Conservation (phyloP, 2,797 vertebrate genomes). For the Neostethus bicornis region DNA sequence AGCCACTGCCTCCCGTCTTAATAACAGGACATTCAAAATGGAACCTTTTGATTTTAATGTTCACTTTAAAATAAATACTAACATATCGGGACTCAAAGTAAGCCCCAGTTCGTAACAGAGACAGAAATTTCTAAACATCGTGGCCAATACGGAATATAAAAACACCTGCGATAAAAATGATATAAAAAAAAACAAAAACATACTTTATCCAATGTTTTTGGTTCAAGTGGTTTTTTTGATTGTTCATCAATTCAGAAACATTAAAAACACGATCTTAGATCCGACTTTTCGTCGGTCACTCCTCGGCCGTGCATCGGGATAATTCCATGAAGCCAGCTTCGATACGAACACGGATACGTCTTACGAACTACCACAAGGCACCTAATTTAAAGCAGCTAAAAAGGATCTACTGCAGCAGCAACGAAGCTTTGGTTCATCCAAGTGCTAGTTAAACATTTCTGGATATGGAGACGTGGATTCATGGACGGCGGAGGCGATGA, state of each 20-base stretch:
- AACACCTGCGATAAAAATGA: constrained; percentile 40
- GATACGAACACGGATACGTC: constrained; percentile 11
- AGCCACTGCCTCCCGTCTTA: too few relatives aligned
- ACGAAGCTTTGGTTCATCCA: constrained; percentile 61
- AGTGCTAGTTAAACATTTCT: constrained; percentile 7
- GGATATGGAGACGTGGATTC: constrained; percentile 13
- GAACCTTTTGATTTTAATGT: neutral
- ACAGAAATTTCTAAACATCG: constrained; percentile 4
- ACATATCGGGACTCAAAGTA: neutral
- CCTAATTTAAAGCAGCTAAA: constrained; percentile 75
- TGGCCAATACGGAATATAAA: constrained; percentile 26
- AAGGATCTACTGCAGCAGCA: constrained; percentile 50
- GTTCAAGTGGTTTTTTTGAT: constrained; percentile 22
- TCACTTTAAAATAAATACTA: neutral
- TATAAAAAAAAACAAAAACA: constrained; percentile 21
- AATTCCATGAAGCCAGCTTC: constrained; percentile 18
- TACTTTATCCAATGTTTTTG: constrained; percentile 17
- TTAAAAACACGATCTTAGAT: constrained; percentile 8
- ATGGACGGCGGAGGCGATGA: constrained; percentile 20
- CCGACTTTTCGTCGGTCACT: constrained; percentile 17
- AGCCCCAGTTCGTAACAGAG: neutral
- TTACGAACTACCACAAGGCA: constrained; percentile 71
- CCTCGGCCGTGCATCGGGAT: constrained; percentile 16
- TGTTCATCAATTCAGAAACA: neutral
- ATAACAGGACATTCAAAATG: too few relatives aligned